phyloP scores from a whole-genome alignment of 2,888 invertebrate species.

The Euclidia mi region DNA sequence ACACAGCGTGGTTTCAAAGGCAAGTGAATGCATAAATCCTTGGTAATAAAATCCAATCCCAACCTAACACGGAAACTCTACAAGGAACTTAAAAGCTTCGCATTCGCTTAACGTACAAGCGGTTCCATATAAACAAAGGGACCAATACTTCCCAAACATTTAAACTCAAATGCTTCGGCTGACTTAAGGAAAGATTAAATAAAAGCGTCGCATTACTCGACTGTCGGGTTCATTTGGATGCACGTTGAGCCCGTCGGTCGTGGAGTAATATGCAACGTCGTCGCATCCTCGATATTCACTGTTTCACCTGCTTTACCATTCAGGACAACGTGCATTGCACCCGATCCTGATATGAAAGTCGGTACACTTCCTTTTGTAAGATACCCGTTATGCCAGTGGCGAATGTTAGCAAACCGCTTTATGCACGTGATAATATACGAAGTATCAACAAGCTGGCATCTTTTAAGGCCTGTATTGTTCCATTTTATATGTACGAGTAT shows the following conservation, averaged over 20 bases:
- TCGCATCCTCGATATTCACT: constrained; percentile 54
- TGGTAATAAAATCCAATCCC: too few relatives aligned
- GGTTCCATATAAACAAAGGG: too few relatives aligned
- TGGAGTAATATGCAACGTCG: constrained; percentile 57
- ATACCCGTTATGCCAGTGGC: constrained; percentile 38
- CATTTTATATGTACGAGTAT: too few relatives aligned
- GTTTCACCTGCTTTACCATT: constrained; percentile 60
- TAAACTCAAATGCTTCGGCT: not conserved
- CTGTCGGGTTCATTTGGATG: constrained; percentile 53
- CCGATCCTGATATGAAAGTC: constrained; percentile 55
- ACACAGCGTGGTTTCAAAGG: too few relatives aligned
- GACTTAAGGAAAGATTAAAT: constrained; percentile 20
- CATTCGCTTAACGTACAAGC: too few relatives aligned
- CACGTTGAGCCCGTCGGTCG: constrained; percentile 36
- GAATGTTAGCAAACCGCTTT: constrained; percentile 26
- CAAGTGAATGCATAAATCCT: too few relatives aligned
- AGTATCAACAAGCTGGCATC: not conserved
- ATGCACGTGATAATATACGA: constrained; percentile 2
- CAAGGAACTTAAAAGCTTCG: too few relatives aligned
- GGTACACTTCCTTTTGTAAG: constrained; percentile 49
- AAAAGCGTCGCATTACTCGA: constrained; percentile 40
- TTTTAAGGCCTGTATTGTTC: too few relatives aligned
- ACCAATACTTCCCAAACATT: too few relatives aligned
- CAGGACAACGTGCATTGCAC: constrained; percentile 41
- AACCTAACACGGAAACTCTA: too few relatives aligned